These are phyloP conservation scores for Falco concolor DNA, from an alignment of 2,797 vertebrate genomes.

Conservation along the genomic window DNA sequence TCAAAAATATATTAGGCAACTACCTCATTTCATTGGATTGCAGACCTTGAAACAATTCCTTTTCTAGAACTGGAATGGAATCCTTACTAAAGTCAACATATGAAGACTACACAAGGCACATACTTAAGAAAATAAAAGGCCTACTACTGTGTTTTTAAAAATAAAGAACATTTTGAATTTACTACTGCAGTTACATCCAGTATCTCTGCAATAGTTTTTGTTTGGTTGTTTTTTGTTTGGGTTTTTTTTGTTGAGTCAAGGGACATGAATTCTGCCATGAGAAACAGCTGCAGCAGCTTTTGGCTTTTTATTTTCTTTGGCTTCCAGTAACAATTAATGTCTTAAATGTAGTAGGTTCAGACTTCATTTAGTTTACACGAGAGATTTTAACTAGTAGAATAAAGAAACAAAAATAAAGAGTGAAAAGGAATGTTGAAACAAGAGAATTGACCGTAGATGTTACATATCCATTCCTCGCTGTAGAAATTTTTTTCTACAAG, in stretches of 20 bases:
- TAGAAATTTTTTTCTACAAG: background rate
- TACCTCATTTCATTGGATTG: conserved; percentile 37
- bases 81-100: background rate
- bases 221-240: background rate
- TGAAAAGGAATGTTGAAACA: background rate
- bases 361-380: background rate
- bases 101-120: background rate
- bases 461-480: rapidly evolving
- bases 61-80: conserved; percentile 19
- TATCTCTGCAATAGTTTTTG: background rate
- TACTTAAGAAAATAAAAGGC: background rate
- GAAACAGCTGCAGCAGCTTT: background rate
- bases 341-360: background rate
- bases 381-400: background rate
- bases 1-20: conserved; percentile 49
- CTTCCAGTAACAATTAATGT: background rate
- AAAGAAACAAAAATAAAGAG: background rate
- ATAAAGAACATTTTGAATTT: background rate
- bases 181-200: background rate
- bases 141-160: background rate
- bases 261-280: background rate
- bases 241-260: background rate
- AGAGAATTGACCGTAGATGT: background rate
- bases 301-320: background rate
- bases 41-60: conserved; percentile 50